Evolutionary conservation across 2,113 vertebrate species (phyloP).

Genomic region (Etia nguti): DNA sequence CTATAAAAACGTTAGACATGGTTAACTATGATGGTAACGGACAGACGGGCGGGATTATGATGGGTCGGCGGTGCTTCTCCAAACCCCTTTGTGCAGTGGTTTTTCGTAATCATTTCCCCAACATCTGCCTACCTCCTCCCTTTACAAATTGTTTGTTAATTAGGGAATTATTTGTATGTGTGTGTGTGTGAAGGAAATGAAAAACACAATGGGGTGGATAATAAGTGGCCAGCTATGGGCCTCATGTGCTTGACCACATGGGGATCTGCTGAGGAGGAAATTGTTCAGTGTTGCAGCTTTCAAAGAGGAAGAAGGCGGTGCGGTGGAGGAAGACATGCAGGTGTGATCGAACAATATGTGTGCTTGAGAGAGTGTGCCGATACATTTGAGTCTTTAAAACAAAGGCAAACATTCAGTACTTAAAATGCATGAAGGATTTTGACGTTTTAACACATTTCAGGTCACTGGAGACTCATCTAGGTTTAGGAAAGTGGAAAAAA

Average conservation of each 20-base stretch:
- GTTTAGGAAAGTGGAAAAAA: not conserved
- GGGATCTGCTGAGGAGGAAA: not conserved
- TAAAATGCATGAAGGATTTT: too few species aligned
- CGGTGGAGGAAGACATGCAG: not conserved
- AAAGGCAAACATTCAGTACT: too few species aligned
- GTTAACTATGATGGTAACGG: not conserved
- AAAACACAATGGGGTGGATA: not conserved
- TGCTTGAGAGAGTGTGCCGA: not conserved
- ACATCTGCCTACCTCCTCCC: slow-evolving; percentile 4
- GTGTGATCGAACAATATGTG: not conserved
- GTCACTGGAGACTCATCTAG: not conserved
- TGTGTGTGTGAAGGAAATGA: not conserved
- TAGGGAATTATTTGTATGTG: not conserved
- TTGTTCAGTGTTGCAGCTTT: not conserved
- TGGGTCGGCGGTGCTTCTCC: not conserved
- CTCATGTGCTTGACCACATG: not conserved
- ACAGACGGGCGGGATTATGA: not conserved
- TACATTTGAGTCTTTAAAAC: not conserved
- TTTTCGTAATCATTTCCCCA: slow-evolving; percentile 39
- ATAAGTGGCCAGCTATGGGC: not conserved
- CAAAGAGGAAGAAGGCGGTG: not conserved
- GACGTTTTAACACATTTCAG: not conserved
- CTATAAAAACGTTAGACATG: not conserved
- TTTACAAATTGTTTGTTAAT: slow-evolving; percentile 49
- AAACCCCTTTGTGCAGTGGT: slow-evolving; percentile 16